Evolutionary conservation across 92 coral and sea anemone species (phyloP), one percentile per base, ranked within the genome.

Genomic region (Hydrozoanthus gracilis): DNA sequence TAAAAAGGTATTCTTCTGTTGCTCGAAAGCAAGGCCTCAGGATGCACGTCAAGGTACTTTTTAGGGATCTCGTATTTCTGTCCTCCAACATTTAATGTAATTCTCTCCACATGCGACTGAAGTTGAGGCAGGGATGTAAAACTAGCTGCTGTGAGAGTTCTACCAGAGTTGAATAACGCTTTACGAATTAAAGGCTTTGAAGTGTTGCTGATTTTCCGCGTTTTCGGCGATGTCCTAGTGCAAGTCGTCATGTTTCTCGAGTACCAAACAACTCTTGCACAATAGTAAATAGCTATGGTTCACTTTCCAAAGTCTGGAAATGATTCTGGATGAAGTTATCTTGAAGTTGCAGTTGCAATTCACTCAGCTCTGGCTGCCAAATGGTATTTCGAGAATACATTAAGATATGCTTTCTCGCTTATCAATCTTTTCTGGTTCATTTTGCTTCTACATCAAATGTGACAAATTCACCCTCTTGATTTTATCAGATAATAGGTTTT

Each of bases 11-110:
- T 77, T 82, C 91, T 92, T 77, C 92, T 83, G 8, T 92, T 92
- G 72, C 95, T 92, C 35, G 98, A 98, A 3, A 97, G 92, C 3
- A 97, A 91, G 2, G 98, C 95, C 83, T 95, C 95, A 5, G 99
- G 99, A 65, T 88, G 93, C 73, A 84, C 88, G 48, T 89, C 92
- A 68, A 97, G 89, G 35, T 95, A 90, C 48, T 83, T 90, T 82
- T 89, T 89, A 8, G 93, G 90, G 15, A 97, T 92, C 82, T 97
- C 95, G 66, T 88, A 97, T n/a, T 89, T 91, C 6, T 89, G 89
- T 27, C 99, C 99, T 3, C 99, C 98, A 15, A 97, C 90, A 75
- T 97, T 97, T 61, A 97, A 88, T 7, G 82, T 88, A 47, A 93
- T 77, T 68, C 99, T 73, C 17, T 79, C 78, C 60, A 80, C 85